Conservation (phyloP, 2,888 invertebrate species). For the Euplexia lucipara region DNA sequence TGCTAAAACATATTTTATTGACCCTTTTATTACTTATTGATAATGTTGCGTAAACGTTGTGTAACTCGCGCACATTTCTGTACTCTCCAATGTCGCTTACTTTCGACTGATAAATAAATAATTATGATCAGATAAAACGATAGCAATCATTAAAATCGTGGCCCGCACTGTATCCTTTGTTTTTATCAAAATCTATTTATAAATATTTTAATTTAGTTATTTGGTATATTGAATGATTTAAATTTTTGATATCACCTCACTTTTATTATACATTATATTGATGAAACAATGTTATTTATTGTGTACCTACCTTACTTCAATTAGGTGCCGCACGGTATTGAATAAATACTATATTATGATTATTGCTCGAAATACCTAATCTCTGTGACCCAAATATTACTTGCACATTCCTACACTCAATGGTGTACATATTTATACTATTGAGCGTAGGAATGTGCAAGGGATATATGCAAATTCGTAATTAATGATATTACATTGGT, state of each 20-base stretch:
- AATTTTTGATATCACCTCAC: not conserved
- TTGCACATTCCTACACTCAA: slow-evolving; percentile 9
- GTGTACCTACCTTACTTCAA: not conserved
- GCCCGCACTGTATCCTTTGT: slow-evolving; percentile 1
- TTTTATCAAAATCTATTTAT: slow-evolving; percentile 14
- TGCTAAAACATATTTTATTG: not conserved
- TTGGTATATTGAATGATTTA: not conserved
- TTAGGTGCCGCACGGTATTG: too few relatives aligned
- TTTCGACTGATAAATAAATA: slow-evolving; percentile 29
- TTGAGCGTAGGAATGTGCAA: too few relatives aligned
- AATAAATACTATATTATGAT: too few relatives aligned
- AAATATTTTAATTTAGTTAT: not conserved
- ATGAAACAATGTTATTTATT: not conserved
- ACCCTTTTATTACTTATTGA: not conserved
- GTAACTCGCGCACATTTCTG: slow-evolving; percentile 3
- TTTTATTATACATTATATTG: slow-evolving; percentile 1
- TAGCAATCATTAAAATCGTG: slow-evolving; percentile 12
- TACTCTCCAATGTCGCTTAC: slow-evolving; percentile 8
- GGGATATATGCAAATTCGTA: too few relatives aligned
- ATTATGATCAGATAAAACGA: slow-evolving; percentile 41
- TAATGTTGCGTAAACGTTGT: slow-evolving; percentile 27
- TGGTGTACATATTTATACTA: too few relatives aligned
- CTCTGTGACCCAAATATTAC: slow-evolving; percentile 8
- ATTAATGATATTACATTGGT: too few relatives aligned
- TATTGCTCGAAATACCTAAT: too few relatives aligned